Conservation (phyloP, 2,797 vertebrate species). For the Telmatherina bonti region DNA sequence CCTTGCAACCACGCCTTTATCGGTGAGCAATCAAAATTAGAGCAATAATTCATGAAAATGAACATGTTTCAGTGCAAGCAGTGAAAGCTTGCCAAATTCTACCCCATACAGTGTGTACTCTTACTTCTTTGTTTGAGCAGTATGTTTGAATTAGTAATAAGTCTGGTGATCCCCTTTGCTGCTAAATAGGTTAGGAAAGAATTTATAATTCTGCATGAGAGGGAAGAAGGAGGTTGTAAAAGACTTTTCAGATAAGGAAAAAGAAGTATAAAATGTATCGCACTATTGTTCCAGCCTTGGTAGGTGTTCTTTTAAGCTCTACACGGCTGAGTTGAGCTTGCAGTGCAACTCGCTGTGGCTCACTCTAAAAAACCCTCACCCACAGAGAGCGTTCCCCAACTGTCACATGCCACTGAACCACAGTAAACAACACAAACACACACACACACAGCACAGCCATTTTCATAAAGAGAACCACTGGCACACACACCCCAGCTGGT, state of each 20-base stretch:
- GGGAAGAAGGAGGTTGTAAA: constrained; percentile 54
- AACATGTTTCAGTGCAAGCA: constrained; percentile 49
- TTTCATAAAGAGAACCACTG: constrained; percentile 86
- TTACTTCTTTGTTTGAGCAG: constrained; percentile 73
- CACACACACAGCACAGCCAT: constrained; percentile 65
- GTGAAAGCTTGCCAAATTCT: constrained; percentile 50
- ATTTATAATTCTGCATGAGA: constrained; percentile 71
- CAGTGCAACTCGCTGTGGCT: constrained; percentile 61
- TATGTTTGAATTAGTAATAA: constrained; percentile 79
- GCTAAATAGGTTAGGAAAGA: constrained; percentile 79
- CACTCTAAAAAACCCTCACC: constrained; percentile 67
- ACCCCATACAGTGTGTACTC: constrained; percentile 51
- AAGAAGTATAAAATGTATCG: constrained; percentile 53
- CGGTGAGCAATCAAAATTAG: constrained; percentile 48
- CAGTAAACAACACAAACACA: constrained; percentile 64
- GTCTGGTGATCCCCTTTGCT: constrained; percentile 70
- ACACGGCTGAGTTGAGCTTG: constrained; percentile 68
- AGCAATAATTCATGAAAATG: constrained; percentile 49
- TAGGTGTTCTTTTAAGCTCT: constrained; percentile 69
- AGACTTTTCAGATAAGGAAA: constrained; percentile 43
- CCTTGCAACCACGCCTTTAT: constrained; percentile 47
- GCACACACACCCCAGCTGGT: constrained; percentile 84
- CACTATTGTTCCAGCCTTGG: constrained; percentile 63
- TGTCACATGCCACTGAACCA: constrained; percentile 84
- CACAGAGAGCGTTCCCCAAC: constrained; percentile 77